phyloP scores from a whole-genome alignment of 2,797 vertebrate genomes.

The Thaleichthys pacificus region DNA sequence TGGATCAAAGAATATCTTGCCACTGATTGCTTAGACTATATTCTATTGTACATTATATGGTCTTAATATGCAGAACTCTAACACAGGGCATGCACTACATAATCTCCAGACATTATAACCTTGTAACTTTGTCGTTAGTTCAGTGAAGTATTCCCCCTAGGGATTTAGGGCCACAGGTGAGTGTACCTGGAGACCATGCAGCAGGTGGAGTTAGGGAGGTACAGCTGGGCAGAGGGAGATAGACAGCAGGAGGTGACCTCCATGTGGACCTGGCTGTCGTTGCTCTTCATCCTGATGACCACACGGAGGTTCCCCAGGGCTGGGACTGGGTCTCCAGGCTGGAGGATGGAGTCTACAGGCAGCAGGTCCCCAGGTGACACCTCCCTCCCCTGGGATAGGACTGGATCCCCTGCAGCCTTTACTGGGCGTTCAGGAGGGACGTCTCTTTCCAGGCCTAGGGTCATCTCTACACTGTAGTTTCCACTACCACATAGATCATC shows the following conservation, averaged over 20 bases:
- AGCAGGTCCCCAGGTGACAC: conserved; percentile 42
- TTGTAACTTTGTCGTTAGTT: no score
- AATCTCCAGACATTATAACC: no score
- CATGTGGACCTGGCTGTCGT: conserved; percentile 69
- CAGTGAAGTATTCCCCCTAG: no score
- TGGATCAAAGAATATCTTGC: no score
- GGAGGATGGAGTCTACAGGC: background rate
- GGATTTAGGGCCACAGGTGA: background rate
- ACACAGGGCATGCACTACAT: no score
- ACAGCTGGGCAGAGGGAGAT: conserved; percentile 52
- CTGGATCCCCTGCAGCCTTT: no score
- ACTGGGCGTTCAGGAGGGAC: conserved; percentile 41
- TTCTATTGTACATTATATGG: no score
- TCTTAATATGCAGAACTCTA: no score
- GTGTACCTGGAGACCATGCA: conserved; percentile 72
- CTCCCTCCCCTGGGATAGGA: conserved; percentile 50
- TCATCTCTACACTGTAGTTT: conserved; percentile 77
- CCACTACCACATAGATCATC: conserved; percentile 73
- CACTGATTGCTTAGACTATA: no score
- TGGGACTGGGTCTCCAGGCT: conserved; percentile 32
- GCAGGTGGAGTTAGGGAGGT: conserved; percentile 60
- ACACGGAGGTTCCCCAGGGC: conserved; percentile 52
- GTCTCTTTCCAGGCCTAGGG: conserved; percentile 55
- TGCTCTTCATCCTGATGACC: conserved; percentile 60
- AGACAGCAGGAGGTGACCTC: conserved; percentile 74